A percentile compares a stretch with the other conserved stretches of the same genome.
Conservation (phyloP, 2,113 vertebrate genomes). For the Mormoops blainvillei region DNA sequence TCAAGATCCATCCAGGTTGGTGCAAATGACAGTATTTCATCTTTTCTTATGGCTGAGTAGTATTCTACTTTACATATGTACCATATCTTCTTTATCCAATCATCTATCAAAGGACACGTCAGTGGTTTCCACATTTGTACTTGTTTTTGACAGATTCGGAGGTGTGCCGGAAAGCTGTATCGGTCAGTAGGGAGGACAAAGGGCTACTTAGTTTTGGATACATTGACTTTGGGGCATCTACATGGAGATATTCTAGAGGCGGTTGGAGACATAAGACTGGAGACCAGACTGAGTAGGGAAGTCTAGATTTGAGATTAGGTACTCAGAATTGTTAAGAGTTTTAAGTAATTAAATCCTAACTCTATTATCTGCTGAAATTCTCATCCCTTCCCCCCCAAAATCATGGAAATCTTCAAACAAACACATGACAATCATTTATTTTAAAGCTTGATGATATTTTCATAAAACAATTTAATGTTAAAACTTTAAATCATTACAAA, state of each 20-base stretch:
- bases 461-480: neutral
- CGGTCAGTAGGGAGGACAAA: neutral
- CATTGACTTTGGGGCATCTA: no score
- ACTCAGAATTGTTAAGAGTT: neutral
- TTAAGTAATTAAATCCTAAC: neutral
- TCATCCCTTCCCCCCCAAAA: neutral
- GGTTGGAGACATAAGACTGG: neutral
- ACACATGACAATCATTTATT: neutral
- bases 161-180: neutral
- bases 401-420: neutral
- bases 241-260: neutral
- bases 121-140: neutral
- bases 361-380: neutral
- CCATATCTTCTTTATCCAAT: no score
- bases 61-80: neutral
- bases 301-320: neutral
- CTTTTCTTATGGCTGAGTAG: neutral
- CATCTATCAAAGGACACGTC: neutral
- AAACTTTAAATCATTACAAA: neutral
- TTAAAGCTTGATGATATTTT: neutral
- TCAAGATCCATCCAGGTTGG: neutral
- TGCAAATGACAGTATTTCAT: neutral
- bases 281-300: neutral
- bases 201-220: neutral
- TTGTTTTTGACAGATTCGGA: neutral